phyloP scores from a whole-genome alignment of 2,113 vertebrate species.

The Pomatostomus ruficeps region DNA sequence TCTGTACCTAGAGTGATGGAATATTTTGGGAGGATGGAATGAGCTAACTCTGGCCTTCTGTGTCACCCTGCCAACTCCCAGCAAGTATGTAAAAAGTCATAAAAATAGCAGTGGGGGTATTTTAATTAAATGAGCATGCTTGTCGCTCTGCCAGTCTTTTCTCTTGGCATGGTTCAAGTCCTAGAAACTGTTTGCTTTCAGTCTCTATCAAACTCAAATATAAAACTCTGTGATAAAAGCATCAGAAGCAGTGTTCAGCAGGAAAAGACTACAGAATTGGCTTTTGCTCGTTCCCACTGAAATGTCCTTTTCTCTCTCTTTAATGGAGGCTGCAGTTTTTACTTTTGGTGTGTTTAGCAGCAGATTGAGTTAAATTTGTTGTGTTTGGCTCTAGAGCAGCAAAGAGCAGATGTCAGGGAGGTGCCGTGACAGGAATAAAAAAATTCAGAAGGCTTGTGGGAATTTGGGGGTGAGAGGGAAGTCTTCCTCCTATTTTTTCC shows the following conservation, averaged over 20 bases:
- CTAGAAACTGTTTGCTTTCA: slow-evolving; percentile 8
- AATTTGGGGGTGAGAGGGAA: not conserved
- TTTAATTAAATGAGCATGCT: slow-evolving; percentile 24
- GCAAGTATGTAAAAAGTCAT: slow-evolving; percentile 29
- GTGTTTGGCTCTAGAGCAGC: slow-evolving; percentile 27
- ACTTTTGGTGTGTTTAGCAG: slow-evolving; percentile 23
- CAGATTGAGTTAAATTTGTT: slow-evolving; percentile 43
- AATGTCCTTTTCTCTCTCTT: not conserved
- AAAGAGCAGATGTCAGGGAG: slow-evolving; percentile 48
- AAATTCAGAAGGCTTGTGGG: slow-evolving; percentile 7
- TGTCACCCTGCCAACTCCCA: slow-evolving; percentile 16
- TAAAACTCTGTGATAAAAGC: not conserved
- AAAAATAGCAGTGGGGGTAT: slow-evolving; percentile 17
- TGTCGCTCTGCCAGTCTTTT: not conserved
- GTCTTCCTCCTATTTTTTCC: not conserved
- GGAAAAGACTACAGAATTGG: not conserved
- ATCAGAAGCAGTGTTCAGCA: not conserved
- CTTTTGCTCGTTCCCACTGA: not conserved
- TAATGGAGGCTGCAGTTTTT: not conserved
- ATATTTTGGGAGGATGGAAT: not conserved
- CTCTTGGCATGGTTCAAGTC: not conserved
- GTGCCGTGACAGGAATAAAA: slow-evolving; percentile 44
- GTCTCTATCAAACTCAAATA: slow-evolving; percentile 18
- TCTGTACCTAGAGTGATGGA: not conserved
- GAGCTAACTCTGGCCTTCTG: not conserved